Evolutionary conservation across 2,888 invertebrate species (phyloP), one percentile per base, ranked within the genome.

Genomic region (Noctua janthe): DNA sequence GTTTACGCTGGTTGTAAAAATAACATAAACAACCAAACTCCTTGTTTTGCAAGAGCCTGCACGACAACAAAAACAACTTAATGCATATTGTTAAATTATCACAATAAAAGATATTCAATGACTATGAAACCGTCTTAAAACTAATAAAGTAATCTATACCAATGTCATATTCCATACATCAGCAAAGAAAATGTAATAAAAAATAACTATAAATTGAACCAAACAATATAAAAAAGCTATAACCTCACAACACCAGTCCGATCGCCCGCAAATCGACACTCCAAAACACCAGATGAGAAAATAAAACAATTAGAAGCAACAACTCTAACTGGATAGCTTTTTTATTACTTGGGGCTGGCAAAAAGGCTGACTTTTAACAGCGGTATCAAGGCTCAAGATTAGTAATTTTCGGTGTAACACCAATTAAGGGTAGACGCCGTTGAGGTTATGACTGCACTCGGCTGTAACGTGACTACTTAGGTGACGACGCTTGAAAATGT

Each of bases 361-460:
- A 88, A 89, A 89, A 86, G 85, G 86, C 87, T 71, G 84, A 85
- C 82, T 87, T 86, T 90, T 89, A 87, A 91, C 82, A 86, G 81
- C 82, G 82, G 81, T 75, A 86, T 89, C 82, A 89, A 88, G 79
- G 56, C 85, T 83, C 78, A 81, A 90, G 91, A 91, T 90, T 91
- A 91, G 90, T 87, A 90, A 89, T 90, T 89, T 84, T 85, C 87
- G 80, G 86, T 88, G 86, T 92, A 90, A 91, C 90, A 89, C 81
- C 88, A 92, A 92, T 92, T 92, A 86, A 82, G 86, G 51, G 72
- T 74, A 86, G 81, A 81, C 85, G 76, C 76, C 56, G 78, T 77
- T 86, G 83, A 85, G 88, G 88, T 88, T 89, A 88, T 87, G 86
- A 87, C 86, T 87, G 88, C 87, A 84, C 59, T 78, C 81, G 80